These are phyloP conservation scores for Aphaenogaster ashmeadi DNA, from an alignment of 1,140 invertebrate species.

Conservation along the genomic window DNA sequence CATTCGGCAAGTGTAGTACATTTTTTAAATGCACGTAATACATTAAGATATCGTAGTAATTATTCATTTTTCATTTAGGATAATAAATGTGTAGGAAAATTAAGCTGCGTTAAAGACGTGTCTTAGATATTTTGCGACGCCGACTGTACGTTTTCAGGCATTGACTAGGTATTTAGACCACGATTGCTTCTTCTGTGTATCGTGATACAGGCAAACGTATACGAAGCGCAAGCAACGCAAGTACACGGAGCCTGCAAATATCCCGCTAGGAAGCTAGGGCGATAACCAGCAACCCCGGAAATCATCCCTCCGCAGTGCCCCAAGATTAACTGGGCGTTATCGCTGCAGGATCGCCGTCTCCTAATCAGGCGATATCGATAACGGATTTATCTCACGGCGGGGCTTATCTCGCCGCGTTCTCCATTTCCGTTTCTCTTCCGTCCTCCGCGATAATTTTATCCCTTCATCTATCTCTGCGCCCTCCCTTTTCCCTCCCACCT, in stretches of 20 bases:
- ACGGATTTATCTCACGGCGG: constrained; percentile 37
- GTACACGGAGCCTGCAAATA: not conserved
- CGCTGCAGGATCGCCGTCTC: constrained; percentile 25
- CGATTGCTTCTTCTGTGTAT: not conserved
- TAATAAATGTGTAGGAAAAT: not conserved
- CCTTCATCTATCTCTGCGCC: constrained; percentile 62
- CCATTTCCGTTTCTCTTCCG: constrained; percentile 69
- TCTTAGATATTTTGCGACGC: not conserved
- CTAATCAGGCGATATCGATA: constrained; percentile 58
- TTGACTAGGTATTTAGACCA: not conserved
- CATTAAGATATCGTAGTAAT: not conserved
- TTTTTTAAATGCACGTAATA: not conserved
- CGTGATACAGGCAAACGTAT: not conserved
- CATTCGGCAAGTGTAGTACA: not conserved
- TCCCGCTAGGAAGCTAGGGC: not conserved
- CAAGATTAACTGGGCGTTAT: constrained; percentile 37
- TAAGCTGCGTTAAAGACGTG: not conserved
- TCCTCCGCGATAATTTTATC: constrained; percentile 71
- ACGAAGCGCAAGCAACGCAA: not conserved
- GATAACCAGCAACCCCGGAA: constrained; percentile 50
- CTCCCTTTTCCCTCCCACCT: not conserved
- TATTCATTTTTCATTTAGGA: not conserved
- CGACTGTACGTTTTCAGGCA: not conserved
- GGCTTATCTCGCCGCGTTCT: constrained; percentile 40
- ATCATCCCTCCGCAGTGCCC: constrained; percentile 10